These are phyloP conservation scores for Aurelia aurita complex sp. Pacific DNA, from an alignment of 30 jellyfish, hydroid and myxozoan genomes.

Conservation along the genomic window DNA sequence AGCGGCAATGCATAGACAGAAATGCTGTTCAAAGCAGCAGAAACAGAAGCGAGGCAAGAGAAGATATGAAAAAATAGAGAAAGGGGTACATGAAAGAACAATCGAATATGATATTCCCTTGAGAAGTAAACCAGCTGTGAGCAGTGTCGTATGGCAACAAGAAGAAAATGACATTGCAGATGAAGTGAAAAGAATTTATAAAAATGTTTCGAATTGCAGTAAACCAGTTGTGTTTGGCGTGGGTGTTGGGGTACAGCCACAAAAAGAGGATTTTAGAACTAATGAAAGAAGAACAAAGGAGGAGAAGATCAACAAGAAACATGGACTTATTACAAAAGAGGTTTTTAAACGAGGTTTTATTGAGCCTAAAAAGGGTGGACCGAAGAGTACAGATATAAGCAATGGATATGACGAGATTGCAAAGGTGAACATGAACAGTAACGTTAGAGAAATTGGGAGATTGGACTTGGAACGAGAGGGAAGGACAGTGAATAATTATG, in stretches of 20 bases:
- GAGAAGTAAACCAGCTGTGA: slow-evolving; percentile 69
- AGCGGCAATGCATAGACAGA: slow-evolving; percentile 40
- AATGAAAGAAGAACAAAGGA: background rate
- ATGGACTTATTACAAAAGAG: background rate
- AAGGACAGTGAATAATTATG: background rate
- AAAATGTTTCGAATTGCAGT: slow-evolving; percentile 57
- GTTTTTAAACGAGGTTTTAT: background rate
- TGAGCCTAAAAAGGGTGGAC: background rate
- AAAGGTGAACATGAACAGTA: background rate
- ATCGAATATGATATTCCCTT: slow-evolving; percentile 70
- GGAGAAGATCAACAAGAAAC: background rate
- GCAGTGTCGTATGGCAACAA: slow-evolving; percentile 87
- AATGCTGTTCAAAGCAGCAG: slow-evolving; percentile 33
- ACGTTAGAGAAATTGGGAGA: too few relatives aligned
- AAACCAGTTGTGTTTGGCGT: slow-evolving; percentile 51
- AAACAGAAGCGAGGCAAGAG: background rate
- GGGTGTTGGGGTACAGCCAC: slow-evolving; percentile 25
- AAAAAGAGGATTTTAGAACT: background rate
- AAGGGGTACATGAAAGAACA: slow-evolving; percentile 13
- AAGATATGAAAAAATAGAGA: background rate
- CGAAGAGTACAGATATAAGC: background rate
- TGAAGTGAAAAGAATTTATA: slow-evolving; percentile 77
- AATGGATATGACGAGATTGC: background rate
- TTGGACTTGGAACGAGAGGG: background rate
- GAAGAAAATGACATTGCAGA: slow-evolving; percentile 92